Evolutionary conservation across 2,888 invertebrate species (phyloP), one percentile per base, ranked within the genome.

Genomic region (Habrosyne pyritoides): DNA sequence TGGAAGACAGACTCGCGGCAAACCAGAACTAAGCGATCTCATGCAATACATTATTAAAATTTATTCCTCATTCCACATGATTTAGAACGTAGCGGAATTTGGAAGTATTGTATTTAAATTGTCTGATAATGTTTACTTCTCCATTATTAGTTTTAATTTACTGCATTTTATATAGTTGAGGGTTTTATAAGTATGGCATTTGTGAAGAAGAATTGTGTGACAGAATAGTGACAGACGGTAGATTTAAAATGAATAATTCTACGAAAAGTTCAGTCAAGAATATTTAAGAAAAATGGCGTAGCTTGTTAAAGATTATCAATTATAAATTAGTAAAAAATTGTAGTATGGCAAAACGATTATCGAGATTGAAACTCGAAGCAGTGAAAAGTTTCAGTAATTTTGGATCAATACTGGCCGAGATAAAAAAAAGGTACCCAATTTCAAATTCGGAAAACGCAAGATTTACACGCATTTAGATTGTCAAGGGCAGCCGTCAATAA

Each of bases 401-500:
- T 5, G 42, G 18, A 42, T 18, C 42, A 42, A 18, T 42, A 42
- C 42, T 42, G 42, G 42, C 42, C 18, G 42, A 14, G 42, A 42
- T 42, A 12, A 42, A 42, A 42, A 42, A 18, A 18, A 18, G 42
- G 42, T 42, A 42, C 51, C 26, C 21, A 36, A 30, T 63, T 79
- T 80, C 57, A 66, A 76, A 81, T 73, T 74, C 58, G 58, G 69
- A 77, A 77, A 75, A 63, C 58, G 14, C 50, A 63, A 54, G 50
- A 52, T n/a, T n/a, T 50, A 52, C 48, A 57, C 57, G 33, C 18
- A 46, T 46, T 53, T 53, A 55, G 30, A 47, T 33, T 71, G 77
- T 75, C 76, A 75, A 50, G 46, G 56, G 54, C 64, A 60, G 53
- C 73, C 75, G 77, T 80, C 85, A 85, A 59, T 72, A 84, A 76